phyloP scores from a whole-genome alignment of 2,797 vertebrate species.

The Catharus ustulatus region DNA sequence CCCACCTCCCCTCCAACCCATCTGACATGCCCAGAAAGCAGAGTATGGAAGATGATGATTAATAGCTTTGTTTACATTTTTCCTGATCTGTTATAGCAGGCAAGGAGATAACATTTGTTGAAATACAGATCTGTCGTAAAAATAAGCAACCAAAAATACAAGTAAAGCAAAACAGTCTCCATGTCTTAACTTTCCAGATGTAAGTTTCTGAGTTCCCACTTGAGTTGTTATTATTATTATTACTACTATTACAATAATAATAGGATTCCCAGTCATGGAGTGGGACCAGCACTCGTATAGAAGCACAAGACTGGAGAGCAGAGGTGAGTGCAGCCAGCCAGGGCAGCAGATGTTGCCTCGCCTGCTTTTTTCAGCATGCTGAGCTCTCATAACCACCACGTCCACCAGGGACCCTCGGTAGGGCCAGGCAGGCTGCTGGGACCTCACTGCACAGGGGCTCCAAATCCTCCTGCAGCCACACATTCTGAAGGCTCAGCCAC shows the following conservation, averaged over 20 bases:
- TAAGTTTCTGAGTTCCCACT: slow-evolving; percentile 20
- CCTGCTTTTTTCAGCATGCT: background rate
- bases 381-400: background rate
- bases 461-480: background rate
- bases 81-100: background rate
- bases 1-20: background rate
- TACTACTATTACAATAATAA: slow-evolving; percentile 42
- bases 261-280: slow-evolving; percentile 40
- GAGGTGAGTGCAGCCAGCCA: background rate
- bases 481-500: background rate
- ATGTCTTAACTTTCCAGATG: slow-evolving; percentile 42
- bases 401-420: background rate
- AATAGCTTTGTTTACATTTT: background rate
- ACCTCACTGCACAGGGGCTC: background rate
- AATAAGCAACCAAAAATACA: slow-evolving; percentile 27
- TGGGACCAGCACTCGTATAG: background rate
- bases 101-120: slow-evolving; percentile 1
- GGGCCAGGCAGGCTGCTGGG: background rate
- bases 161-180: slow-evolving; percentile 19
- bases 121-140: slow-evolving; percentile 23
- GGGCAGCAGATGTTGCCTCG: background rate
- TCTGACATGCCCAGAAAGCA: background rate
- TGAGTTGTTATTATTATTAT: slow-evolving; percentile 28
- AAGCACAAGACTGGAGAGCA: background rate
- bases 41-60: background rate